Evolutionary conservation across 2,797 vertebrate species (phyloP).

Genomic region (Coranthus polyacanthus): DNA sequence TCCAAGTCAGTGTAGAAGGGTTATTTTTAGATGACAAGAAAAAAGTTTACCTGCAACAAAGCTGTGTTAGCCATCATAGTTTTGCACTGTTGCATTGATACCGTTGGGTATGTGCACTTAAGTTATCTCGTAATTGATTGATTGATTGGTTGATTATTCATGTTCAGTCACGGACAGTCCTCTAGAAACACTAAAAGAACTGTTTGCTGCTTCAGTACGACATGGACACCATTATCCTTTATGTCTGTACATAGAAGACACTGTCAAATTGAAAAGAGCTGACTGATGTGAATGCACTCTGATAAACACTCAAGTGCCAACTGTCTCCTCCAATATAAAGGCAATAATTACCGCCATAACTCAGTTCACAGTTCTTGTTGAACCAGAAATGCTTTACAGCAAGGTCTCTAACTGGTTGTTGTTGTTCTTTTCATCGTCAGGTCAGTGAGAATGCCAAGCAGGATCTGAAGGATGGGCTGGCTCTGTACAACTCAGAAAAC

Average conservation of each 20-base stretch:
- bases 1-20: slow-evolving; percentile 7
- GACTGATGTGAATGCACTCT: not conserved
- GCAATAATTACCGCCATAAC: slow-evolving; percentile 6
- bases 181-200: slow-evolving; percentile 7
- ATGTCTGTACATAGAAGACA: slow-evolving; percentile 9
- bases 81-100: too few species aligned
- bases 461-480: slow-evolving; percentile 95
- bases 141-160: not conserved
- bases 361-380: slow-evolving; percentile 1
- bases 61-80: not conserved
- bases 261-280: slow-evolving; percentile 12
- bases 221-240: not conserved
- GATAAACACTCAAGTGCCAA: not conserved
- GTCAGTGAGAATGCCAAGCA: slow-evolving; percentile 95
- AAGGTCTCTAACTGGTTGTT: slow-evolving; percentile 22
- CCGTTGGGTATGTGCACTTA: not conserved
- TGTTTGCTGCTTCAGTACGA: not conserved
- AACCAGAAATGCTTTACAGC: not conserved
- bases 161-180: not conserved
- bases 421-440: slow-evolving; percentile 74
- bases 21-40: slow-evolving; percentile 23
- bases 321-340: not conserved
- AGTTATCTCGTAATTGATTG: slow-evolving; percentile 4
- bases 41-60: slow-evolving; percentile 4
- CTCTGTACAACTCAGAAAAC: slow-evolving; percentile 95